Conservation (phyloP, 2,113 vertebrate genomes). For the Ornithorhynchus anatinus region DNA sequence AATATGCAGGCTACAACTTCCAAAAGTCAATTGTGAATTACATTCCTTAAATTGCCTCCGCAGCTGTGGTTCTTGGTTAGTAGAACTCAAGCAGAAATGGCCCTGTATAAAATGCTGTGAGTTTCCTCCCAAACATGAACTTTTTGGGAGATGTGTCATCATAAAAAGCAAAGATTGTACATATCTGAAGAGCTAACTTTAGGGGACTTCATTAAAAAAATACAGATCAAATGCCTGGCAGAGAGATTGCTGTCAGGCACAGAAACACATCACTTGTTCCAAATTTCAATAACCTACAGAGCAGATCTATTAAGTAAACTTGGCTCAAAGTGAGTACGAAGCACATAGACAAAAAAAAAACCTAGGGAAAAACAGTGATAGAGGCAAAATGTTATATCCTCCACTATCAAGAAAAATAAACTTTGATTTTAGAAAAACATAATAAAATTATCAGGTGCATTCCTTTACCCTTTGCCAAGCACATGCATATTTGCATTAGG, state of each 20-base stretch:
- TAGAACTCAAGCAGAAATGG: constrained; percentile 7
- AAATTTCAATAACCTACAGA: not conserved
- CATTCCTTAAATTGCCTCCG: constrained; percentile 23
- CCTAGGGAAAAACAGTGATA: too few species aligned
- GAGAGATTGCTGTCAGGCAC: not conserved
- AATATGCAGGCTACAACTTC: constrained; percentile 8
- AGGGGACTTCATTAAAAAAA: constrained; percentile 25
- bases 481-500: not conserved
- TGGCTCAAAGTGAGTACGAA: not conserved
- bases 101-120: not conserved
- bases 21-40: constrained; percentile 26
- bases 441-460: not conserved
- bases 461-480: not conserved
- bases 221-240: constrained; percentile 25
- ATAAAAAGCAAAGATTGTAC: constrained; percentile 6
- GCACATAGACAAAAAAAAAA: not conserved
- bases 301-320: not conserved
- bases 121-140: constrained; percentile 6
- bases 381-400: too few species aligned
- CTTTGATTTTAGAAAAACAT: not conserved
- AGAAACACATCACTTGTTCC: not conserved
- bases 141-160: constrained; percentile 22
- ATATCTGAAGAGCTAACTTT: constrained; percentile 36
- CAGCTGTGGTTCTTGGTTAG: constrained; percentile 3
- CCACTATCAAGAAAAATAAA: not conserved